Percentiles rank a stretch among this genome's conserved stretches.
phyloP scores from a whole-genome alignment of 1,140 invertebrate species.

The Panagrolaimus sp. region DNA sequence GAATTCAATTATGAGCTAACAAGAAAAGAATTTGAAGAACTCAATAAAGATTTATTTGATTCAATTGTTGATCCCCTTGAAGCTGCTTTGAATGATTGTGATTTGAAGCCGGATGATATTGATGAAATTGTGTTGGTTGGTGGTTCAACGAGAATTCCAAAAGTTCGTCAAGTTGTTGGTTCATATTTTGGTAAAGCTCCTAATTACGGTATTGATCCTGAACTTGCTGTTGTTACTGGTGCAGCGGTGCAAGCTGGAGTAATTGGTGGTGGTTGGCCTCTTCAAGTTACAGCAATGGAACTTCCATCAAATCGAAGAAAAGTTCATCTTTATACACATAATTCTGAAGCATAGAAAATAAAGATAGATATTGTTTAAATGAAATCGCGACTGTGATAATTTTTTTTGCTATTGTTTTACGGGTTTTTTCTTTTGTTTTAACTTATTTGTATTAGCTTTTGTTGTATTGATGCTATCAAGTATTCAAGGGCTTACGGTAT shows the following conservation, averaged over 20 bases:
- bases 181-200: constrained; percentile 61
- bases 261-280: constrained; percentile 64
- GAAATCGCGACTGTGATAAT: not conserved
- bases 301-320: constrained; percentile 60
- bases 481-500: too few relatives aligned
- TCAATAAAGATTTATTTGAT: constrained; percentile 62
- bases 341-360: too few relatives aligned
- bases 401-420: not conserved
- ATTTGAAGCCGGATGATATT: constrained; percentile 56
- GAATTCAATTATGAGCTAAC: constrained; percentile 62
- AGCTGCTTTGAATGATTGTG: constrained; percentile 53
- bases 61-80: constrained; percentile 57
- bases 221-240: constrained; percentile 63
- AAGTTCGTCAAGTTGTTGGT: constrained; percentile 60
- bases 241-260: constrained; percentile 65
- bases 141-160: constrained; percentile 63
- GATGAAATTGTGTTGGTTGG: constrained; percentile 64
- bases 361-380: too few relatives aligned
- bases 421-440: not conserved
- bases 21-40: constrained; percentile 61
- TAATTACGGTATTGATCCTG: constrained; percentile 63
- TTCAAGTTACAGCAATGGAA: constrained; percentile 64
- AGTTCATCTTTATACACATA: constrained; percentile 56
- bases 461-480: too few relatives aligned
- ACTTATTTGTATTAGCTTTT: not conserved